Percentiles rank a stretch among this genome's conserved stretches.
phyloP scores from a whole-genome alignment of 2,797 vertebrate species.

The Chaenodraco wilsoni region DNA sequence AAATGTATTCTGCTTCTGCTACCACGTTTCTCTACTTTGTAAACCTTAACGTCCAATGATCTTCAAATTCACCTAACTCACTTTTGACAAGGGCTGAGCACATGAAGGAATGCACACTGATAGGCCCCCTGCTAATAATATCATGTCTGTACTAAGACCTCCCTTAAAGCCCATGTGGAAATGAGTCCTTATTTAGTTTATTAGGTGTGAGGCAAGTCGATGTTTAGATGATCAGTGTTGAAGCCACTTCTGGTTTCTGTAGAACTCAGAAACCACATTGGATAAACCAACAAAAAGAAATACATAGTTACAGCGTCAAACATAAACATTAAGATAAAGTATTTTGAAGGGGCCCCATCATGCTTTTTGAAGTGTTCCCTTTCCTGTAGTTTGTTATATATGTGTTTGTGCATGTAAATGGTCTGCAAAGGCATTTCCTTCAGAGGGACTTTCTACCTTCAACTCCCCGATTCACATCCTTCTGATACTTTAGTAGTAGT shows the following conservation, averaged over 20 bases:
- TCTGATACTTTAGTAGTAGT: too few species aligned
- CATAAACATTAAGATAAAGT: neutral
- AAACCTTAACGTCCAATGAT: neutral
- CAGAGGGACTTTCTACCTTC: too few species aligned
- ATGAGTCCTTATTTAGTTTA: neutral
- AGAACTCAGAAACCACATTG: constrained; percentile 1
- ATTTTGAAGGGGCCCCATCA: neutral
- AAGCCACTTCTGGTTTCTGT: constrained; percentile 37
- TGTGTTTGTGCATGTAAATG: too few species aligned
- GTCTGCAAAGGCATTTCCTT: too few species aligned
- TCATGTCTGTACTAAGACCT: neutral
- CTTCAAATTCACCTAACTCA: neutral
- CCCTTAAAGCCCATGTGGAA: constrained; percentile 1
- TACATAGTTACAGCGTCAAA: constrained; percentile 1
- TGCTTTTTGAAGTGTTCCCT: too few species aligned
- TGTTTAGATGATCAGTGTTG: neutral
- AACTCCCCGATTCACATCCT: too few species aligned
- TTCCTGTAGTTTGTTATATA: too few species aligned
- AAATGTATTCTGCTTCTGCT: neutral
- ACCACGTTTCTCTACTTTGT: neutral
- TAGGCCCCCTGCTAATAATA: too few species aligned
- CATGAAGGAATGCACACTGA: neutral
- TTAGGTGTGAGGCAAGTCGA: neutral
- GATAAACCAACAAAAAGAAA: neutral
- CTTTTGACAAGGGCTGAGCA: neutral